Base-by-base conservation (phyloP, 1,140 invertebrate genomes). In the Tribolium castaneum region DNA sequence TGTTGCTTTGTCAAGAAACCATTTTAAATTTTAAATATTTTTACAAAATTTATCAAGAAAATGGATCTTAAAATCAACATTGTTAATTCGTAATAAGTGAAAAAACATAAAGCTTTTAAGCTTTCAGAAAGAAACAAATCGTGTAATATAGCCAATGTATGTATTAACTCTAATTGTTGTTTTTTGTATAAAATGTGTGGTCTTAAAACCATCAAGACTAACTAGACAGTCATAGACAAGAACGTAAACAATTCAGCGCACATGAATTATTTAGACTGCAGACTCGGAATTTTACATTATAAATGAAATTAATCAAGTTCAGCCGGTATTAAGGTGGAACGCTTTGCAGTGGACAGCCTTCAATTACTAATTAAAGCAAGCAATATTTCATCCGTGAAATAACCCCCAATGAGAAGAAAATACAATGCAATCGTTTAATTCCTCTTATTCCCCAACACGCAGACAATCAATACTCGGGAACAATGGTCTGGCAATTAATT, bases 251-350 rank as follows among this genome's bases (percentile, higher is more conserved):
- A 45, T 45, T 39, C 12, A 12, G 39, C 59, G 30, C 12, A 35
- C 34, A n/a, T 66, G 14, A 66, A 66, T 66, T 34, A 34, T 14
- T 35, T 39, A 66, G 30, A 66, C 35, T 66, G 30, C 14, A 34
- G 59, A 66, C 59, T 66, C 45, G 34, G 34, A 9, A 35, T 66
- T 72, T 72, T 50, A 72, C 70, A 72, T 51, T 72, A 50, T 30
- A 72, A 72, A 72, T 72, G 70, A 72, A 72, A 72, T 72, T 72
- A 72, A 50, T 72, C 50, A 72, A 25, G 22, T 72, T 72, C 50
- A 72, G 22, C 50, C 50, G 50, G 39, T 72, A 72, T 51, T 72
- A 72, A 50, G 19, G 30, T 35, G 6, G 59, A 34, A 35, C 59
- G 59, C 30, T 66, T 66, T 66, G 59, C 59, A 66, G 30, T 30